Conservation (phyloP, 2,797 vertebrate species). For the Myoxocephalus aenaeus region DNA sequence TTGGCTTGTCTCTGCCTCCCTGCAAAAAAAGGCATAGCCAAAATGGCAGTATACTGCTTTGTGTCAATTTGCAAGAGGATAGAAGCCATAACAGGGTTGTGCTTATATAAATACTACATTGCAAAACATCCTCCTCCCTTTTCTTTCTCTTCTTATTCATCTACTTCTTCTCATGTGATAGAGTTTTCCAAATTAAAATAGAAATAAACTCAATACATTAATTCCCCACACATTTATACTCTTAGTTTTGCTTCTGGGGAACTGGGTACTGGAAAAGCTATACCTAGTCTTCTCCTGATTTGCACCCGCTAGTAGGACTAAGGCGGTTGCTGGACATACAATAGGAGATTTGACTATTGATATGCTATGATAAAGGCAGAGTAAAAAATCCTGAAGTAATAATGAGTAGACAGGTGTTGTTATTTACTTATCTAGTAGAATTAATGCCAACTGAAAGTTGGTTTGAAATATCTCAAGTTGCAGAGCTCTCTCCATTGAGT, state of each 20-base stretch:
- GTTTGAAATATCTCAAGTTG: not conserved
- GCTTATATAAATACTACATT: not conserved
- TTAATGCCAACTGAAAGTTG: not conserved
- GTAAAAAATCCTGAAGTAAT: not conserved
- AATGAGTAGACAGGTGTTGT: not conserved
- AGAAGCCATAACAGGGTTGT: conserved; percentile 1
- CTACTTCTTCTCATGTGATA: too few species aligned
- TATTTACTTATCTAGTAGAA: not conserved
- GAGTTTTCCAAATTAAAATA: too few species aligned
- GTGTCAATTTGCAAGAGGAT: conserved; percentile 8
- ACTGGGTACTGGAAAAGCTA: too few species aligned
- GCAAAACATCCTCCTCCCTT: not conserved
- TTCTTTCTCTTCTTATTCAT: too few species aligned
- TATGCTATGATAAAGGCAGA: not conserved
- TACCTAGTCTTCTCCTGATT: not conserved
- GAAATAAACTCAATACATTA: too few species aligned
- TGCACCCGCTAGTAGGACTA: not conserved
- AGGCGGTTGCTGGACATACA: not conserved
- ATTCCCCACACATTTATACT: too few species aligned
- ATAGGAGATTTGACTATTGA: not conserved
- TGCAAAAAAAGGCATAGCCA: conserved; percentile 6
- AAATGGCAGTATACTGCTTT: not conserved
- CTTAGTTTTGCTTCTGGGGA: too few species aligned
- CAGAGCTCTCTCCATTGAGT: not conserved
- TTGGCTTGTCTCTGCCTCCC: too few species aligned